Percentiles rank a stretch among this genome's conserved stretches.
These are phyloP conservation scores for Vombatus ursinus DNA, from an alignment of 2,113 vertebrate genomes.

Conservation along the genomic window DNA sequence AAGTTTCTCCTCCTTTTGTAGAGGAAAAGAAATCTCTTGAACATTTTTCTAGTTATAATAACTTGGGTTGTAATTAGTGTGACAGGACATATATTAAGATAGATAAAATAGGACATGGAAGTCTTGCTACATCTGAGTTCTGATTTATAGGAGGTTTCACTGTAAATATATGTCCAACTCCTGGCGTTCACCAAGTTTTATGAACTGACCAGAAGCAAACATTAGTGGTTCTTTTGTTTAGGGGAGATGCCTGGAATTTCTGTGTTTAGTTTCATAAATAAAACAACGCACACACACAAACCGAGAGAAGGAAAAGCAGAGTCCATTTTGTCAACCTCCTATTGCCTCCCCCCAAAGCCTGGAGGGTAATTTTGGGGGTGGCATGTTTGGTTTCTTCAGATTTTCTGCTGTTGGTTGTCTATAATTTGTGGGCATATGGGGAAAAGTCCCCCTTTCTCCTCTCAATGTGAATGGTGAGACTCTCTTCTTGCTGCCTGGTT, in stretches of 20 bases:
- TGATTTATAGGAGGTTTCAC: background rate
- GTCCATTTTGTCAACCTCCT: background rate
- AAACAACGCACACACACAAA: constrained; percentile 23
- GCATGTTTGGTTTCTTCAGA: constrained; percentile 66
- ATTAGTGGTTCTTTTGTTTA: constrained; percentile 71
- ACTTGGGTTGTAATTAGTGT: constrained; percentile 1
- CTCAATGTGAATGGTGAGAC: constrained; percentile 66
- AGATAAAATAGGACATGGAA: background rate
- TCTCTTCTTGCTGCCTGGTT: constrained; percentile 66
- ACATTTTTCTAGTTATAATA: background rate
- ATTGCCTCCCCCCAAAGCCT: constrained; percentile 30
- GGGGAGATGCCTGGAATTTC: constrained; percentile 72
- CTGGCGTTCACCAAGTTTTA: constrained; percentile 64
- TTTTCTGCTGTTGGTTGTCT: constrained; percentile 75
- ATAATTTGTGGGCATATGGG: constrained; percentile 84
- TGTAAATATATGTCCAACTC: constrained; percentile 50
- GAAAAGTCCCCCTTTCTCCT: constrained; percentile 75
- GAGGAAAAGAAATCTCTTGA: constrained; percentile 20
- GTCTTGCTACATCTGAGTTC: constrained; percentile 29
- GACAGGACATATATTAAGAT: background rate
- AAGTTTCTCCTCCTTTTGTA: constrained; percentile 26
- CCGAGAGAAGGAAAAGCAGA: background rate
- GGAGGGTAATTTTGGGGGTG: constrained; percentile 63
- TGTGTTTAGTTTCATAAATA: constrained; percentile 73
- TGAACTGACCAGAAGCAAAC: constrained; percentile 71